Percentiles rank a stretch among this genome's conserved stretches.
Conservation (phyloP, 2,888 invertebrate species). For the Operophtera brumata region DNA sequence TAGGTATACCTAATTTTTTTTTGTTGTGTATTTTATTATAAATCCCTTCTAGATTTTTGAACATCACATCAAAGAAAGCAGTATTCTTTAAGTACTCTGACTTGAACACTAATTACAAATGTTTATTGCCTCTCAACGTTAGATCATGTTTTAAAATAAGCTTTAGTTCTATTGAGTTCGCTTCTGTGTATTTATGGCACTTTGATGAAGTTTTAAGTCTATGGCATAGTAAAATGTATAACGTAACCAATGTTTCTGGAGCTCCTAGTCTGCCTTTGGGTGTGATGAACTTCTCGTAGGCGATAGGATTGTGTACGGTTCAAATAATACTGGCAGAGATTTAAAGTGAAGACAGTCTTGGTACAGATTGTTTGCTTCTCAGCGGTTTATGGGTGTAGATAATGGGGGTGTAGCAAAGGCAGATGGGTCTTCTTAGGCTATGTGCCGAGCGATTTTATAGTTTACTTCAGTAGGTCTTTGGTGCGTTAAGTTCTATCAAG, state of each 20-base stretch:
- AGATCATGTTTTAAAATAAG: slow-evolving; percentile 18
- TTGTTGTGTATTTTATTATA: too few species aligned
- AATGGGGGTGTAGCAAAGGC: slow-evolving; percentile 63
- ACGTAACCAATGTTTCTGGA: slow-evolving; percentile 42
- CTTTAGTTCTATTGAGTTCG: slow-evolving; percentile 20
- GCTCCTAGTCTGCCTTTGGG: slow-evolving; percentile 19
- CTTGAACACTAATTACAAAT: slow-evolving; percentile 10
- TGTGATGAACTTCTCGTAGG: slow-evolving; percentile 16
- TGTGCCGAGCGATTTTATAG: slow-evolving; percentile 36
- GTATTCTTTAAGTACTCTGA: slow-evolving; percentile 1
- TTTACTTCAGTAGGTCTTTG: not conserved
- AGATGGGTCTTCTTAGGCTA: slow-evolving; percentile 59
- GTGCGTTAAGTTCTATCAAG: slow-evolving; percentile 3
- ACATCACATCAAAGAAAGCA: not conserved
- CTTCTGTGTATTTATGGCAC: slow-evolving; percentile 60
- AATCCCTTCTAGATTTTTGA: not conserved
- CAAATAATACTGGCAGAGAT: slow-evolving; percentile 47
- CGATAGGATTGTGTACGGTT: slow-evolving; percentile 34
- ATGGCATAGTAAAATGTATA: slow-evolving; percentile 58
- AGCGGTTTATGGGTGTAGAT: slow-evolving; percentile 70
- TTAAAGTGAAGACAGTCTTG: slow-evolving; percentile 56
- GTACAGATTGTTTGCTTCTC: slow-evolving; percentile 67
- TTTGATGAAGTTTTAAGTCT: slow-evolving; percentile 68
- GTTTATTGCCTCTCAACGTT: slow-evolving; percentile 12
- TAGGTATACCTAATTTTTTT: too few species aligned